A percentile compares a stretch with the other conserved stretches of the same genome.
Conservation (phyloP, 2,113 vertebrate genomes). For the Callithrix jacchus region DNA sequence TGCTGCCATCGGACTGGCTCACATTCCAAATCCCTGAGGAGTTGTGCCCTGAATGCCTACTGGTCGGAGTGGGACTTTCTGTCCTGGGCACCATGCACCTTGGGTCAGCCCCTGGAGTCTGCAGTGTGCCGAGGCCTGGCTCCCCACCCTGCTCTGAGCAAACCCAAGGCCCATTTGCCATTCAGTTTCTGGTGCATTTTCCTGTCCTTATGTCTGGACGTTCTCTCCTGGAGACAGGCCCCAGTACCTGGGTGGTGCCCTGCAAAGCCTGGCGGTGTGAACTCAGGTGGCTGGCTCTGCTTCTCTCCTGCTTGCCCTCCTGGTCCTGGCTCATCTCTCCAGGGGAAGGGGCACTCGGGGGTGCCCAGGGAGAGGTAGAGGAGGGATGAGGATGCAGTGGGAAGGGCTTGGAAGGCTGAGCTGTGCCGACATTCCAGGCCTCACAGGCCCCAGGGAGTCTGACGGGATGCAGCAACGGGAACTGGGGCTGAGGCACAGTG, state of each 20-base stretch:
- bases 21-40: accelerated
- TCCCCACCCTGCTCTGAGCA: not conserved
- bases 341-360: accelerated
- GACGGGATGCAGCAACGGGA: not conserved
- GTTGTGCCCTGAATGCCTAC: accelerated
- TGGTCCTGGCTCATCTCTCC: not conserved
- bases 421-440: accelerated
- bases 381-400: accelerated
- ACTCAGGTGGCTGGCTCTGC: accelerated
- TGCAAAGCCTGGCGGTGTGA: accelerated
- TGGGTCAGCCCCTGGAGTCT: not conserved
- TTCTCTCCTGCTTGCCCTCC: accelerated
- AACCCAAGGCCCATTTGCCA: accelerated
- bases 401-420: not conserved
- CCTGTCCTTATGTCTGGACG: accelerated
- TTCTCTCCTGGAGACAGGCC: accelerated
- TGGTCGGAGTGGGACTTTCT: not conserved
- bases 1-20: accelerated
- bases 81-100: not conserved
- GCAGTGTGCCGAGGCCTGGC: not conserved
- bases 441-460: accelerated
- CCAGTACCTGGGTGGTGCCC: accelerated
- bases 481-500: accelerated
- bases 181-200: accelerated
- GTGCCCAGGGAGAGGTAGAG: accelerated